Evolutionary conservation across 2,113 vertebrate genomes (phyloP), one percentile per base, ranked within the genome.

Genomic region (Petrocephalus microphthalmus): DNA sequence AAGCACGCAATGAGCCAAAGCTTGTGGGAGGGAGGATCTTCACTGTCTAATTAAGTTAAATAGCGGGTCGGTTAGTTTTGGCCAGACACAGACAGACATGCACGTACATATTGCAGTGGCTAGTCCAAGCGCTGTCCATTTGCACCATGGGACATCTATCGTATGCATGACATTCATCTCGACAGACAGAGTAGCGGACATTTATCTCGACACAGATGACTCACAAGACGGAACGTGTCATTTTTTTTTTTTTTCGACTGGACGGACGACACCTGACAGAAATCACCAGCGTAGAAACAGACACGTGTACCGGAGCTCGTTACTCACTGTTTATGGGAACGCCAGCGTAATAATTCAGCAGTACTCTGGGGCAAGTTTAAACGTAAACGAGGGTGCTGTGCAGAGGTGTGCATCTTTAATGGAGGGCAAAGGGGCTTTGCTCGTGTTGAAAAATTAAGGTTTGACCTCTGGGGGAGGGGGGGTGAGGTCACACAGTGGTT

Each of bases 281-380:
- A 57, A 57, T 89, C 47, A 54, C 49, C 11, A 88, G 82, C 57
- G 47, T 25, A 33, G 11, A 78, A 67, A 86, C 60, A 78, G 67
- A 89, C 7, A 89, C 33, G 25, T 45, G 51, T 52, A 85, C 33
- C 20, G 33, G 29, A 56, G 64, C 83, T 89, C 20, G 60, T 78
- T 89, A 89, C 89, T 89, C 85, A 89, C 89, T 64, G 74, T 87
- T 87, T 37, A 71, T 47, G 33, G 86, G 84, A 67, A 89, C 29
- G 81, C 33, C 86, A 10, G 89, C 2, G 4, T 52, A 87, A 89
- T 87, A 33, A 53, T 47, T 87, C 47, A 51, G 11, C 81, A 51
- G 71, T 7, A 7, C 33, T 42, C 71, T 7, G 49, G 33, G 17
- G 33, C 78, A 22, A 57, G 20, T 83, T 6, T 84, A 60, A 57